Conservation (phyloP, 2,113 vertebrate species). For the Labrus mixtus region DNA sequence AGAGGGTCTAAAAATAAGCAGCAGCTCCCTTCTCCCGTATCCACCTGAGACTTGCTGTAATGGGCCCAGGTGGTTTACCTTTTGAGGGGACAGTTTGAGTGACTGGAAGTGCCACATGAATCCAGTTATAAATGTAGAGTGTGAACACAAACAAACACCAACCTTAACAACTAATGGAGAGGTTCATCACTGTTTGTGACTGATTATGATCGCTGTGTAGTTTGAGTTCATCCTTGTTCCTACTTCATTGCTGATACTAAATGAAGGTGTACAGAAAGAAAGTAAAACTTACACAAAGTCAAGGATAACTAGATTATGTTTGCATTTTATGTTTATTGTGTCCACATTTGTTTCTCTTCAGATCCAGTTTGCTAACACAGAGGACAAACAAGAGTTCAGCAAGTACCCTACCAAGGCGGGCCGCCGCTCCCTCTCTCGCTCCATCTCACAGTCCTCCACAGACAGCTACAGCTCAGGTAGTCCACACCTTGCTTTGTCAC, state of each 20-base stretch:
- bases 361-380: conserved; percentile 94
- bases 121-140: conserved; percentile 23
- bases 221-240: not conserved
- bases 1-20: conserved; percentile 65
- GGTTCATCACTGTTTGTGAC: not conserved
- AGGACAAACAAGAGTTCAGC: conserved; percentile 99
- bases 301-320: not conserved
- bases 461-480: conserved; percentile 99
- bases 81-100: conserved; percentile 17
- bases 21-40: conserved; percentile 30
- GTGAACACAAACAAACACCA: not conserved
- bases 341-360: conserved; percentile 74
- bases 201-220: not conserved
- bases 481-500: not conserved
- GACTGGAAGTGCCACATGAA: conserved; percentile 24
- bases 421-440: conserved; percentile 94
- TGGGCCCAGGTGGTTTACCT: conserved; percentile 38
- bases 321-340: not conserved
- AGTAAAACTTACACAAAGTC: not conserved
- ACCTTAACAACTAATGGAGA: not conserved
- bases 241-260: not conserved
- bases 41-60: conserved; percentile 60
- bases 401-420: conserved; percentile 97
- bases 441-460: conserved; percentile 98
- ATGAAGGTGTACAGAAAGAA: not conserved